Percentiles rank a stretch among this genome's conserved stretches.
Conservation (phyloP, 2,888 invertebrate species). For the Opisthograptis luteolata region DNA sequence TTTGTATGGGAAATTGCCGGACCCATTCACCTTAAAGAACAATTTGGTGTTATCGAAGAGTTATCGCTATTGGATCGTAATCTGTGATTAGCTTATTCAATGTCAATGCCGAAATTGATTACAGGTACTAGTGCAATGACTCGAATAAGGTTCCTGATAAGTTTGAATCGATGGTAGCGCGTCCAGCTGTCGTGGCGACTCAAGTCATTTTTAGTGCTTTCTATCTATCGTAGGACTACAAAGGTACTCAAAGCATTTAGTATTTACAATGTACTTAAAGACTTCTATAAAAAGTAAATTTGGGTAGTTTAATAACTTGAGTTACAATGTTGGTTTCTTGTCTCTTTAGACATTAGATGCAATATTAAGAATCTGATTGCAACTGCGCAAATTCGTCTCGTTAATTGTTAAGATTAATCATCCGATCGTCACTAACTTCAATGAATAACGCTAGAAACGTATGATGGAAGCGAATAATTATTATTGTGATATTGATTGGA, state of each 20-base stretch:
- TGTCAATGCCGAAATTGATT: constrained; percentile 22
- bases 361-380: neutral
- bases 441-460: constrained; percentile 34
- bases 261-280: too few species aligned
- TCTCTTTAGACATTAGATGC: too few species aligned
- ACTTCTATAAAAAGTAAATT: too few species aligned
- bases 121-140: neutral
- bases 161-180: neutral
- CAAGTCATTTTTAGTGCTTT: neutral
- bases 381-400: neutral
- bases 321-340: too few species aligned
- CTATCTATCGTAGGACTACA: too few species aligned
- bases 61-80: constrained; percentile 17
- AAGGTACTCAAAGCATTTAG: too few species aligned
- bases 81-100: constrained; percentile 25
- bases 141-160: neutral
- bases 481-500: constrained; percentile 31
- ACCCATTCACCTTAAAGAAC: too few species aligned
- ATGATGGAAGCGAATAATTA: constrained; percentile 38
- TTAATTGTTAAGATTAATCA: neutral
- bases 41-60: constrained; percentile 15
- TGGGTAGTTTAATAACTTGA: too few species aligned
- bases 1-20: too few species aligned
- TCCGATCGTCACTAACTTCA: constrained; percentile 1
- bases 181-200: too few species aligned